A percentile compares a stretch with the other conserved stretches of the same genome.
Evolutionary conservation across 2,113 vertebrate species (phyloP).

Genomic region (Lepisosteus osseus): DNA sequence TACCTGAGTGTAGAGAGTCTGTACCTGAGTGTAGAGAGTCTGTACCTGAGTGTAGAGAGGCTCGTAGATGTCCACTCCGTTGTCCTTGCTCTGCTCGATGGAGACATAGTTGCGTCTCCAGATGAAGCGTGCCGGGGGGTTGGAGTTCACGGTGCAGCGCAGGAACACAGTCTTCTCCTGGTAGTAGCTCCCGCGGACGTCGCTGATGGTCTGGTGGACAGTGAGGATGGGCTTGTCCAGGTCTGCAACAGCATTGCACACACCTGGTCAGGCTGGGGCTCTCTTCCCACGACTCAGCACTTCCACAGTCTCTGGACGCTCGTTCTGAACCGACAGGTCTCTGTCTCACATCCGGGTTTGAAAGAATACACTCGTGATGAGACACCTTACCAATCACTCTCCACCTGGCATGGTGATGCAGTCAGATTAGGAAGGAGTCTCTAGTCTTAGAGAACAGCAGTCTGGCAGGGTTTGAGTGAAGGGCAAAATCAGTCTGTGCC

Average conservation of each 20-base stretch:
- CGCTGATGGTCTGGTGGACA: constrained; percentile 93
- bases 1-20: background rate
- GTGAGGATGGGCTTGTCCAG: constrained; percentile 89
- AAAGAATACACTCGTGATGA: no score
- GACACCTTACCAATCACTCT: no score
- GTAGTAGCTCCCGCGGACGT: constrained; percentile 93
- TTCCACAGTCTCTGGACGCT: no score
- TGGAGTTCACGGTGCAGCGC: constrained; percentile 95
- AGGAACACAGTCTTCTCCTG: constrained; percentile 97
- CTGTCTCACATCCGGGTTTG: no score
- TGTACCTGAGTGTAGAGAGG: constrained; percentile 92
- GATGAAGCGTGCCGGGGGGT: constrained; percentile 94
- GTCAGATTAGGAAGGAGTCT: no score
- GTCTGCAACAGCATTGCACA: constrained; percentile 59
- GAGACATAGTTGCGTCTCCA: constrained; percentile 84
- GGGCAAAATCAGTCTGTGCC: no score
- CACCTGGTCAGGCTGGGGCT: no score
- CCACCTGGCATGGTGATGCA: no score
- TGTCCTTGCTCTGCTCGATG: constrained; percentile 94
- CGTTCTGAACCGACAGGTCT: no score
- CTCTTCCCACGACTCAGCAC: no score
- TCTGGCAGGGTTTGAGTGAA: no score
- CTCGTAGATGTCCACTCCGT: constrained; percentile 95
- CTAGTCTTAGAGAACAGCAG: no score
- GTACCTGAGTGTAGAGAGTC: background rate